Percentiles rank a stretch among this genome's conserved stretches.
phyloP scores from a whole-genome alignment of 2,113 vertebrate genomes.

The Progne subis region DNA sequence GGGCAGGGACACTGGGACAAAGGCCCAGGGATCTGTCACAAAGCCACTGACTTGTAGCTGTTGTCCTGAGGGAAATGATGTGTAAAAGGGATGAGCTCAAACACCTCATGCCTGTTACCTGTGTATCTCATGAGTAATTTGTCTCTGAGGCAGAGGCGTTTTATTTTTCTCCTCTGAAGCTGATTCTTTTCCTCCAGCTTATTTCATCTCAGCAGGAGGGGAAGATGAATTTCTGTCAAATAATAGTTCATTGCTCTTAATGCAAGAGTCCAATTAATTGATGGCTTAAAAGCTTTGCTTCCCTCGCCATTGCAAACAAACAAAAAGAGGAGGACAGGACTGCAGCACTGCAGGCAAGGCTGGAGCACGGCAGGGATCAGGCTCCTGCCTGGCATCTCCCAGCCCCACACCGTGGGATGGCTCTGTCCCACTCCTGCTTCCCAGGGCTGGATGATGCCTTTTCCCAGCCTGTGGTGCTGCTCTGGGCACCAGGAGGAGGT shows the following conservation, averaged over 20 bases:
- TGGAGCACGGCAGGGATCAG: not conserved
- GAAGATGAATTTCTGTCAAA: conserved; percentile 40
- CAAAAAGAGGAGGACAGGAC: not conserved
- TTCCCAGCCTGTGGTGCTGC: accelerated
- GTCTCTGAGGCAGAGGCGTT: conserved; percentile 2
- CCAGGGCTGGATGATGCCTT: accelerated
- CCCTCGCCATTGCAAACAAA: not conserved
- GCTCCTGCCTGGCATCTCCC: not conserved
- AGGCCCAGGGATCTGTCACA: not conserved
- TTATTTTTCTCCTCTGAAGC: not conserved
- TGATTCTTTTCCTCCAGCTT: conserved; percentile 3
- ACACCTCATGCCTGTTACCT: not conserved
- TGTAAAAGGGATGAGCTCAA: conserved; percentile 9
- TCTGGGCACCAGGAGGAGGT: not conserved
- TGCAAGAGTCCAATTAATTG: conserved; percentile 53
- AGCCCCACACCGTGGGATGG: accelerated
- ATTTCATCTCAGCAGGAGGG: conserved; percentile 55
- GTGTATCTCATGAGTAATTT: conserved; percentile 13
- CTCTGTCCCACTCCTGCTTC: not conserved
- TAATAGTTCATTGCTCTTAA: conserved; percentile 37
- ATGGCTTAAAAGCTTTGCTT: conserved; percentile 44
- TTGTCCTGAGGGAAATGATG: conserved; percentile 30
- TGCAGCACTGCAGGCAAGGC: not conserved
- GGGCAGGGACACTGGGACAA: not conserved
- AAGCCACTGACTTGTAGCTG: not conserved